These are phyloP conservation scores for Cinclus cinclus DNA, from an alignment of 2,113 vertebrate genomes.

Conservation along the genomic window DNA sequence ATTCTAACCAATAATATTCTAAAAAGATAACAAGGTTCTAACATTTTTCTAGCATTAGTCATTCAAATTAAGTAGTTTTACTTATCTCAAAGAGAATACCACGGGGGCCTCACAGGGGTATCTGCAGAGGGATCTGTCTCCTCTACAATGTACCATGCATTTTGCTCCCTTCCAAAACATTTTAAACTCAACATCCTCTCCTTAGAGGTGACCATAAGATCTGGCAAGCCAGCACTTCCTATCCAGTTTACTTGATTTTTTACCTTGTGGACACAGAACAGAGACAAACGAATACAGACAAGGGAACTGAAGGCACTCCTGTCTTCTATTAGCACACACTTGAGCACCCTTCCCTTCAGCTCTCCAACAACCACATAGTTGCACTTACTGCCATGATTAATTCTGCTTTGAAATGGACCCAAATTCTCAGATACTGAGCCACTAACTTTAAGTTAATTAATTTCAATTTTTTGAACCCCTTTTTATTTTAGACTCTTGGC, in stretches of 20 bases:
- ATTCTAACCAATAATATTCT: too few species aligned
- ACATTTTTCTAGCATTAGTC: too few species aligned
- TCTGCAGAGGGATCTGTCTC: too few species aligned
- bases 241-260: background rate
- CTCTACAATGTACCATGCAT: background rate
- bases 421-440: background rate
- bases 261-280: background rate
- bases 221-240: background rate
- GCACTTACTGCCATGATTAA: background rate
- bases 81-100: too few species aligned
- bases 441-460: background rate
- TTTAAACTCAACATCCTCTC: background rate
- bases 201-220: background rate
- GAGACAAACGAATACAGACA: background rate
- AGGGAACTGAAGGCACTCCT: background rate
- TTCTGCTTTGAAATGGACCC: background rate
- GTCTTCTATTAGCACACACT: background rate
- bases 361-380: background rate
- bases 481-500: background rate
- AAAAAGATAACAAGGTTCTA: too few species aligned
- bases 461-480: background rate
- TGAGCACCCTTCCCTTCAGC: background rate
- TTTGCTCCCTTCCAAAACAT: background rate
- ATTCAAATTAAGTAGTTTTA: too few species aligned
- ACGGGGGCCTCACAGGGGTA: too few species aligned